phyloP scores from a whole-genome alignment of 2,888 invertebrate species.

The Cylindroiulus punctatus region DNA sequence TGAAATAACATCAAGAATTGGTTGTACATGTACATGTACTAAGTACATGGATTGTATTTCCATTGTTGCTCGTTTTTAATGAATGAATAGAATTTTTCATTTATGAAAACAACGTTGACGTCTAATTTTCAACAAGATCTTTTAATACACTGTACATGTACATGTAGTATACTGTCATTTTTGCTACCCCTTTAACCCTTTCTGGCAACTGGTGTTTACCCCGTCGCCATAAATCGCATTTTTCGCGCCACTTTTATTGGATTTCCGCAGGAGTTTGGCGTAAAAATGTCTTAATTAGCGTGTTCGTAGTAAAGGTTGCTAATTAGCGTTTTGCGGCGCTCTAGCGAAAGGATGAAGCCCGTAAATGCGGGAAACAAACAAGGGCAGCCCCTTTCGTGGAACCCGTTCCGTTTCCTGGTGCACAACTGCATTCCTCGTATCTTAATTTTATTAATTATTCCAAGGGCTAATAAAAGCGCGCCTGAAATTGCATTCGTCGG shows the following conservation, averaged over 20 bases:
- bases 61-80: too few species aligned
- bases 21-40: too few species aligned
- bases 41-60: too few species aligned
- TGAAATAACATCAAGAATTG: too few species aligned
- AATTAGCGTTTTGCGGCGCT: background rate
- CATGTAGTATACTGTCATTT: background rate
- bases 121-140: background rate
- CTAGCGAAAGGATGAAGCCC: background rate
- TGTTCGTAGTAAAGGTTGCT: background rate
- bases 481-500: background rate
- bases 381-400: background rate
- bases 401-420: background rate
- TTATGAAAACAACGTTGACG: too few species aligned
- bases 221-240: background rate
- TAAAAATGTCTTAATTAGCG: background rate
- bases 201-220: background rate
- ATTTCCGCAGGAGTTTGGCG: background rate
- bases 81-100: too few species aligned
- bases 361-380: background rate
- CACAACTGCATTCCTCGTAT: background rate
- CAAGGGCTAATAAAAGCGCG: background rate
- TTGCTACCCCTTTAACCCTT: background rate
- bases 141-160: background rate
- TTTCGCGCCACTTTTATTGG: background rate
- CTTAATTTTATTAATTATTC: conserved; percentile 18